Percentiles rank a stretch among this genome's conserved stretches.
Evolutionary conservation across 2,888 invertebrate genomes (phyloP).

Genomic region (Oegoconia quadripuncta): DNA sequence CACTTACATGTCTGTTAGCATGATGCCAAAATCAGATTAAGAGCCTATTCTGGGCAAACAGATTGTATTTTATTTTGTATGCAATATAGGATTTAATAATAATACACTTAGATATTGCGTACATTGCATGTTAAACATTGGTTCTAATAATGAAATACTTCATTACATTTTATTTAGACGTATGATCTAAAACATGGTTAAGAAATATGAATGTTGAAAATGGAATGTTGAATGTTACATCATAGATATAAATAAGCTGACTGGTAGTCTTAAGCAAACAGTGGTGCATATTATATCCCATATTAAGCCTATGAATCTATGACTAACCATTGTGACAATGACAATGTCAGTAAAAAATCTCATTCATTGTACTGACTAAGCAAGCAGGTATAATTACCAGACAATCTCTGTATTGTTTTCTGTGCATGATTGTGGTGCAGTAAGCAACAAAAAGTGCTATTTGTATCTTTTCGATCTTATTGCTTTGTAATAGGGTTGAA

Average conservation of each 20-base stretch:
- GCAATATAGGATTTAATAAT: no score
- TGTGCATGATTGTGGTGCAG: background rate
- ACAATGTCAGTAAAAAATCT: constrained; percentile 19
- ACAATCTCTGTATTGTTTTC: constrained; percentile 4
- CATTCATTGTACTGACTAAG: constrained; percentile 24
- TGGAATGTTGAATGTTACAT: constrained; percentile 1
- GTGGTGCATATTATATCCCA: background rate
- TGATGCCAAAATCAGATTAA: no score
- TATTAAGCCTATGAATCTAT: constrained; percentile 6
- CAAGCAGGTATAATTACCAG: constrained; percentile 8
- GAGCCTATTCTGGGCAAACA: no score
- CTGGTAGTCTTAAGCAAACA: background rate
- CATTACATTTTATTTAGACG: no score
- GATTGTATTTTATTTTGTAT: no score
- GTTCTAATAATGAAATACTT: no score
- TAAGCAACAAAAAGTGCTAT: background rate
- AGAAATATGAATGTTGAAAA: no score
- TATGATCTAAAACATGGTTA: no score
- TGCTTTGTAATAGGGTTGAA: no score
- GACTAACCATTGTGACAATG: constrained; percentile 13
- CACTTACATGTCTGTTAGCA: no score
- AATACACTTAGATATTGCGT: no score
- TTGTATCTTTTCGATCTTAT: background rate
- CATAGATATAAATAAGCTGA: background rate
- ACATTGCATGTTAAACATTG: no score